Conservation (phyloP, 2,888 invertebrate species). For the Spodoptera littoralis region DNA sequence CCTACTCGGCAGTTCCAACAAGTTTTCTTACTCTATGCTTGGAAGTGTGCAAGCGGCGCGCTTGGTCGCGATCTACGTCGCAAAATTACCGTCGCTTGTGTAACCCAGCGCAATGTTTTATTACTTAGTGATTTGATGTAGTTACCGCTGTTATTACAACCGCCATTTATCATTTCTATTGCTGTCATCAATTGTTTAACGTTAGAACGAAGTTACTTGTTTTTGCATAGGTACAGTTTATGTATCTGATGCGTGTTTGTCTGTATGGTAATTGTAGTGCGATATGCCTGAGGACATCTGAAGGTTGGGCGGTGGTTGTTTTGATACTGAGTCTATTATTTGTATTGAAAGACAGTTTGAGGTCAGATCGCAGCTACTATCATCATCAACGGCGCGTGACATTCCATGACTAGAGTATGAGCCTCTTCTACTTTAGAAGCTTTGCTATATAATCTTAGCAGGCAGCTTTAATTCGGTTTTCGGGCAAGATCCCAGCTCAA, state of each 20-base stretch:
- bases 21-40: constrained; percentile 61
- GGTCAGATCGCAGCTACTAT: background rate
- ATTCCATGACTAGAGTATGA: no score
- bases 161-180: constrained; percentile 45
- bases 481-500: no score
- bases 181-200: constrained; percentile 44
- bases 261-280: constrained; percentile 11
- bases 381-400: no score
- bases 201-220: constrained; percentile 18
- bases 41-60: constrained; percentile 57
- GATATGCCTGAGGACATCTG: constrained; percentile 16
- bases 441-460: no score
- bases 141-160: constrained; percentile 49
- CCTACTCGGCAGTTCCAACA: constrained; percentile 15
- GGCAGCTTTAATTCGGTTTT: no score
- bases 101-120: constrained; percentile 72
- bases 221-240: constrained; percentile 24
- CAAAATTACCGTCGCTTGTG: constrained; percentile 73
- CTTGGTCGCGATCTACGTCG: constrained; percentile 71
- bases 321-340: constrained; percentile 14
- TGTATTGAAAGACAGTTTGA: constrained; percentile 39
- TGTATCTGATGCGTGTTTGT: constrained; percentile 27
- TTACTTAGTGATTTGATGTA: constrained; percentile 65
- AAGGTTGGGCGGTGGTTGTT: constrained; percentile 23
- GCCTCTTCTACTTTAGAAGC: no score